Evolutionary conservation across 2,888 invertebrate genomes (phyloP).

Genomic region (Zygaena filipendulae): DNA sequence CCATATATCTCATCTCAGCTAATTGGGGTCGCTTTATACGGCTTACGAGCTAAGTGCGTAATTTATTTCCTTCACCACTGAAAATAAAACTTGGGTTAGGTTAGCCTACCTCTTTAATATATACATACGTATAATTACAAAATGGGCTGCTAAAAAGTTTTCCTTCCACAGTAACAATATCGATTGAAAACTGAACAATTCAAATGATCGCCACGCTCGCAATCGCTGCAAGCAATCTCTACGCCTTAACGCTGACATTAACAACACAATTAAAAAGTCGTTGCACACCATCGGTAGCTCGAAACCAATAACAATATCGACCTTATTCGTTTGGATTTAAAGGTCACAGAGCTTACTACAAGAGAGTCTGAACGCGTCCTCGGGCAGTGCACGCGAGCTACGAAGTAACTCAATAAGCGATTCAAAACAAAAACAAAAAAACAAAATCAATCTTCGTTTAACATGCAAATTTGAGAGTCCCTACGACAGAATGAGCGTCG

Average conservation of each 20-base stretch:
- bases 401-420: conserved; percentile 56
- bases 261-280: conserved; percentile 65
- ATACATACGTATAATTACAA: no score
- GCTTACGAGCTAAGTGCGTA: conserved; percentile 65
- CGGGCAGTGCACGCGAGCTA: conserved; percentile 47
- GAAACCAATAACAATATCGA: no score
- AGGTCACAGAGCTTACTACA: no score
- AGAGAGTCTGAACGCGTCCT: no score
- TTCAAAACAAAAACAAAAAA: conserved; percentile 60
- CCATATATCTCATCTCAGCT: conserved; percentile 59
- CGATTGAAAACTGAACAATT: conserved; percentile 10
- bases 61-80: conserved; percentile 58
- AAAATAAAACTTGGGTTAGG: no score
- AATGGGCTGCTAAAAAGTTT: no score
- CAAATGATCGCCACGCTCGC: conserved; percentile 40
- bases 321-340: no score
- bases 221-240: conserved; percentile 63
- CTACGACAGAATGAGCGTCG: conserved; percentile 63
- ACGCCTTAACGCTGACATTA: conserved; percentile 63
- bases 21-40: conserved; percentile 68
- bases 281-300: no score
- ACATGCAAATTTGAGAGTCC: conserved; percentile 68
- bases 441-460: conserved; percentile 63
- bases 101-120: no score
- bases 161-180: background rate